Evolutionary conservation across 2,113 vertebrate genomes (phyloP).

Genomic region (Thomomys bottae): DNA sequence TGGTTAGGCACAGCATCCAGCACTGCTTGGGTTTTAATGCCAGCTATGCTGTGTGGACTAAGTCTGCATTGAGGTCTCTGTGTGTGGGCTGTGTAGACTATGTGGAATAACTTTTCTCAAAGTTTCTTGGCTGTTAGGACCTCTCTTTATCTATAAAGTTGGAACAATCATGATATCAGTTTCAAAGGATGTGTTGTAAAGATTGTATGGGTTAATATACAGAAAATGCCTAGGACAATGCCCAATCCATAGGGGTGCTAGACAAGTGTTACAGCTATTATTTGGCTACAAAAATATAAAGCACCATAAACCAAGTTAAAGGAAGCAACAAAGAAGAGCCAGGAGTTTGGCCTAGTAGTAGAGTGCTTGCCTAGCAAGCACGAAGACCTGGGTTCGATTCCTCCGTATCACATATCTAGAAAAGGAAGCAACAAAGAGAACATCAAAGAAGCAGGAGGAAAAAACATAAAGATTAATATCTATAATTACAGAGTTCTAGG

Average conservation of each 20-base stretch:
- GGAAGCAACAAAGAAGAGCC: neutral
- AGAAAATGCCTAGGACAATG: neutral
- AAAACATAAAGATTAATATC: neutral
- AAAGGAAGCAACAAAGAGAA: neutral
- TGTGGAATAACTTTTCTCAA: neutral
- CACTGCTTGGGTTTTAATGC: neutral
- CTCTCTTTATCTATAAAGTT: neutral
- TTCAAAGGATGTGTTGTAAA: neutral
- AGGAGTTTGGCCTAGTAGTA: no score
- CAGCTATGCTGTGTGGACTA: neutral
- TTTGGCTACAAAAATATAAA: neutral
- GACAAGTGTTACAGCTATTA: neutral
- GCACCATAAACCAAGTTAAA: neutral
- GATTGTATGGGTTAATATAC: neutral
- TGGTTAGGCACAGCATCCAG: no score
- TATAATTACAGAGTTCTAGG: neutral
- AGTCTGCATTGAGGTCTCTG: neutral
- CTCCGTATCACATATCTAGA: no score
- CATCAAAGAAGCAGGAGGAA: neutral
- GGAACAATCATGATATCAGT: neutral
- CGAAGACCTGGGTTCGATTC: no score
- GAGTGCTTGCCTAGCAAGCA: no score
- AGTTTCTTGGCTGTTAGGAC: neutral
- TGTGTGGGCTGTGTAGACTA: neutral
- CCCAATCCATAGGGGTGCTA: neutral